Conservation (phyloP, 30 jellyfish, hydroid and myxozoan genomes). For the Rhopilema esculentum region DNA sequence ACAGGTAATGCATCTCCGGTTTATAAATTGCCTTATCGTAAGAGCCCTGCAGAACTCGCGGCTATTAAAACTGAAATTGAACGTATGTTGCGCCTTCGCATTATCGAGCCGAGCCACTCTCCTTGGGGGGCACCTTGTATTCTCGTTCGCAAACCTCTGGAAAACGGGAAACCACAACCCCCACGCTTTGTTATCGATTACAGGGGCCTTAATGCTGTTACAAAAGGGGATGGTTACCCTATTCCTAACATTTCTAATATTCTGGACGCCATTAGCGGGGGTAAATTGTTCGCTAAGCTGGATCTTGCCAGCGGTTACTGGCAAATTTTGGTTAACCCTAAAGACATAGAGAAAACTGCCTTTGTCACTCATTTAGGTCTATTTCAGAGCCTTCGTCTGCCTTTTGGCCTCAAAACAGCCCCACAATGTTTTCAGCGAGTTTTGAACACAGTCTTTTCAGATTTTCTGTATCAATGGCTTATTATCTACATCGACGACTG, state of each 20-base stretch:
- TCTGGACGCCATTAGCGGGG: constrained; percentile 46
- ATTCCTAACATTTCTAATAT: constrained; percentile 20
- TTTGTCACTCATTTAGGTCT: constrained; percentile 25
- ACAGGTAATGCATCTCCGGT: constrained; percentile 36
- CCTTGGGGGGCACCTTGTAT: neutral
- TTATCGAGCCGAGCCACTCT: neutral
- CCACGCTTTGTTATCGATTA: constrained; percentile 55
- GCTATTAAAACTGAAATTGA: neutral
- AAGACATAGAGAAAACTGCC: constrained; percentile 44
- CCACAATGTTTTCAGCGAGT: constrained; percentile 55
- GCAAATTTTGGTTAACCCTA: constrained; percentile 47
- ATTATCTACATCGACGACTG: constrained; percentile 56
- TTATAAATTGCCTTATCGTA: neutral
- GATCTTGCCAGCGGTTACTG: constrained; percentile 43
- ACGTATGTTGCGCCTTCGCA: neutral
- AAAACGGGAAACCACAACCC: no score
- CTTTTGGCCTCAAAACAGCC: constrained; percentile 47
- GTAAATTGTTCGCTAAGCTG: constrained; percentile 24
- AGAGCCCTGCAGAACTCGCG: constrained; percentile 26
- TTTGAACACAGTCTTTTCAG: constrained; percentile 31
- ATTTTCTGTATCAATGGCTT: constrained; percentile 23
- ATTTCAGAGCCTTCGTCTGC: constrained; percentile 44
- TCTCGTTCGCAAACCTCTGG: constrained; percentile 55
- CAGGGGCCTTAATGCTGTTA: constrained; percentile 53
- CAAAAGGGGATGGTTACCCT: constrained; percentile 52